Base-by-base conservation (phyloP, 1,140 invertebrate genomes). In the Dysdera silvatica region DNA sequence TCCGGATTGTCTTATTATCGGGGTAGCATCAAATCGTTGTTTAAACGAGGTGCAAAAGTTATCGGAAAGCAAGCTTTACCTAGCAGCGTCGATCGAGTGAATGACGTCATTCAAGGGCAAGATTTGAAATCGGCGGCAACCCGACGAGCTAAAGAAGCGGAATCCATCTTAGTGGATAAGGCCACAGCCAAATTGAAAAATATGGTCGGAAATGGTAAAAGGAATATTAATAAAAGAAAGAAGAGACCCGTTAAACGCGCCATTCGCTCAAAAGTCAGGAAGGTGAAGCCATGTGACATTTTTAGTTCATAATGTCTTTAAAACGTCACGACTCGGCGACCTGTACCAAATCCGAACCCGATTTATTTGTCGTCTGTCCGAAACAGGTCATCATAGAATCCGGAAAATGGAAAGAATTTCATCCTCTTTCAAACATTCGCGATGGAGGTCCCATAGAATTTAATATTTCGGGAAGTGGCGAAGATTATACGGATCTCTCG, bases 201-300 rank as follows among this genome's bases (percentile, higher is more conserved):
- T 10, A 52, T 61, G 58, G 31, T 43, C 7, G 58, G 48, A 4
- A 28, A 32, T n/a, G n/a, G n/a, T n/a, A n/a, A n/a, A n/a, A 20
- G 58, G 58, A 41, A 18, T 20, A 20, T 43, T n/a, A n/a, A 52
- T 52, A 61, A 61, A 61, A 61, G 58, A 24, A 61, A 52, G 4
- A 24, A 35, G 6, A 51, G 31, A 12, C 20, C 4, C 8, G 3
- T 29, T n/a, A 51, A 61, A 41, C 8, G 12, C n/a, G 0, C 41
- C 48, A 61, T 53, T 51, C 31, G 32, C 31, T 41, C 47, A 1
- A 61, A 61, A 31, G 24, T 12, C 4, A 7, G 35, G 14, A 61
- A 61, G 24, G 37, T 31, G n/a, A 26, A 2, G 43, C 28, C 5
- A 52, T 28, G 33, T 10, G 33, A 61, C 14, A 52, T 61, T 52